Evolutionary conservation across 2,888 invertebrate genomes (phyloP).

Genomic region (Seira ritae): DNA sequence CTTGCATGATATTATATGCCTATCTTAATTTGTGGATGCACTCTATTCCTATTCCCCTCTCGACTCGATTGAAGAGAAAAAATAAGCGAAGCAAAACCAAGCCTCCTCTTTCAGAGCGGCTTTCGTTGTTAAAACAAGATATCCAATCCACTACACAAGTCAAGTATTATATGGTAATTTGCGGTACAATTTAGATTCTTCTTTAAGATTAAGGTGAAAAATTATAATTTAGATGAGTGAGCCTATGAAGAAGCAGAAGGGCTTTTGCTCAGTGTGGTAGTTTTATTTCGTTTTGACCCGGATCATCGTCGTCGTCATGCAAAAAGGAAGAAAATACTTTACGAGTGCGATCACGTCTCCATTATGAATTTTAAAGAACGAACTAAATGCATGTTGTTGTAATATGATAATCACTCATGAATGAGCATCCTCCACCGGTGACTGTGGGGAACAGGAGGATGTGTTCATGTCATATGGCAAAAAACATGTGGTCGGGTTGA

Average conservation of each 20-base stretch:
- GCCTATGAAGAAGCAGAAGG: too few relatives aligned
- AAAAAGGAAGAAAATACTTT: background rate
- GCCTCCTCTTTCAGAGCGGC: too few relatives aligned
- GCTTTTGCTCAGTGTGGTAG: too few relatives aligned
- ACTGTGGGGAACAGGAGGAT: too few relatives aligned
- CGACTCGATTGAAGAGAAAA: background rate
- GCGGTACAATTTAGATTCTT: background rate
- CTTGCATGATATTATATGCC: too few relatives aligned
- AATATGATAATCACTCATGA: background rate
- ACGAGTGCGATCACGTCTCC: background rate
- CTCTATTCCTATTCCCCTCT: background rate
- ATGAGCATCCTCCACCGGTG: too few relatives aligned
- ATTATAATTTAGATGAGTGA: background rate
- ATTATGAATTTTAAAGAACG: background rate
- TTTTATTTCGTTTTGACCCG: background rate
- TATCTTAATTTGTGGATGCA: background rate
- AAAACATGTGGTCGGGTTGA: background rate
- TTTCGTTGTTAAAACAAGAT: too few relatives aligned
- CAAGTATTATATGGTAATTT: background rate
- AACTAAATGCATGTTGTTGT: too few relatives aligned
- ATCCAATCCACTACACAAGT: background rate
- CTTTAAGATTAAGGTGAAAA: background rate
- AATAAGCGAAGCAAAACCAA: background rate
- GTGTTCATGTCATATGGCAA: background rate
- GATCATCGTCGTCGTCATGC: too few relatives aligned